Evolutionary conservation across 2,797 vertebrate species (phyloP).

Genomic region (Coranthus polyacanthus): DNA sequence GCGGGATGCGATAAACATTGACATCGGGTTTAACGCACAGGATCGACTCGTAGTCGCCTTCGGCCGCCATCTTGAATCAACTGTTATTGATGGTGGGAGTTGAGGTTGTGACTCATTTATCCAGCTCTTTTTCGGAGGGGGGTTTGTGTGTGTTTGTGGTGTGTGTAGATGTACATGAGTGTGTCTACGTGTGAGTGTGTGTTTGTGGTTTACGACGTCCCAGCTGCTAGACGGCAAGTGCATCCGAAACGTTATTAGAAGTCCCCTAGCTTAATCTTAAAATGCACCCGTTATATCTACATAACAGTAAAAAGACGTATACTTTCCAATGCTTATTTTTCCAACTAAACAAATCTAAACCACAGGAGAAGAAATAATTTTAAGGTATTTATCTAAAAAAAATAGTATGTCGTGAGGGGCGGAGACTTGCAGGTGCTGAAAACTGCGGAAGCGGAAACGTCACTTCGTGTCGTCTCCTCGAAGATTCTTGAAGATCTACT

Average conservation of each 20-base stretch:
- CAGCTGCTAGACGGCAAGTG: background rate
- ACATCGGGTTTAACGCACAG: constrained; percentile 95
- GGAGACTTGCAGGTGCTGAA: constrained; percentile 43
- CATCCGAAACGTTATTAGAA: background rate
- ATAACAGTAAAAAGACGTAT: too few relatives aligned
- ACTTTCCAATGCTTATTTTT: too few relatives aligned
- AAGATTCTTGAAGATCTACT: constrained; percentile 51
- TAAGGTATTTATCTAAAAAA: too few relatives aligned
- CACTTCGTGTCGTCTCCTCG: constrained; percentile 51
- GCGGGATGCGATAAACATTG: constrained; percentile 93
- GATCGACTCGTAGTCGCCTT: constrained; percentile 92
- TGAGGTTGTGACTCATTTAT: constrained; percentile 69
- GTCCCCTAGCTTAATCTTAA: background rate
- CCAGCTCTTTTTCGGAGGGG: constrained; percentile 21
- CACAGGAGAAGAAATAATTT: too few relatives aligned
- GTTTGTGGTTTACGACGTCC: constrained; percentile 15
- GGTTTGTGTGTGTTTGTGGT: constrained; percentile 3
- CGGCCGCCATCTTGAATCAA: constrained; percentile 88
- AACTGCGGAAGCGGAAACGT: constrained; percentile 74
- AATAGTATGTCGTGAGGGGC: constrained; percentile 25
- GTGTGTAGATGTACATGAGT: too few relatives aligned
- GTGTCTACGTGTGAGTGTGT: constrained; percentile 2
- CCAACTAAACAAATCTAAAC: too few relatives aligned
- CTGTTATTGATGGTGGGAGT: constrained; percentile 73
- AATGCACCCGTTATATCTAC: too few relatives aligned